Evolutionary conservation across 1,140 invertebrate species (phyloP), one percentile per base, ranked within the genome.

Genomic region (Magallana gigas): DNA sequence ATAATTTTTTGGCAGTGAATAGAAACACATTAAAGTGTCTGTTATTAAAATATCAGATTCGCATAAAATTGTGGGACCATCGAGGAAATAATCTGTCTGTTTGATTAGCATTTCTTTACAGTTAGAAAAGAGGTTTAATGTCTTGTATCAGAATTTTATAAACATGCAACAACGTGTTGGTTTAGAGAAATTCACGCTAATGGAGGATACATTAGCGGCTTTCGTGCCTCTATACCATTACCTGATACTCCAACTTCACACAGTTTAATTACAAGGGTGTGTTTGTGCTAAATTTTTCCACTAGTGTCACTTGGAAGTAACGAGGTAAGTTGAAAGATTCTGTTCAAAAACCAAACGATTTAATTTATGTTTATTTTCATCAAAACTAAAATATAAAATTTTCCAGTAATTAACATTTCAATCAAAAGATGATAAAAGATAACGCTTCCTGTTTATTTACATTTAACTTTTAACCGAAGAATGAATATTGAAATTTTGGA

Each of bases 11-110:
- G 68, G 23, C 68, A 12, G 8, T 76, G 68, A 76, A 76, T 76
- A 29, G 68, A 29, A 76, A 76, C 29, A 12, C 11, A 29, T 4
- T 76, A 76, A 62, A 29, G 18, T 76, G 14, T 76, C 5, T 76
- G 68, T 76, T 23, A 76, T 76, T 76, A 76, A 76, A 76, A 76
- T 76, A 76, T 76, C 68, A 23, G 36, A 76, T 76, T 76, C 23
- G 9, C 18, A 23, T 29, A 76, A 76, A 76, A 76, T 76, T 76
- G 18, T 12, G 68, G 23, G 68, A 76, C 36, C 68, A 29, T 12
- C 68, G 18, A 12, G 68, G 5, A 36, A 29, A 16, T 76, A 76
- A 48, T 76, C 68, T n/a, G 14, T 62, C n/a, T 76, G 36, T 76
- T 76, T 76, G 68, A 76, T 76, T 23, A 71, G 23, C 18, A 76